Percentiles rank a stretch among this genome's conserved stretches.
Evolutionary conservation across 2,797 vertebrate genomes (phyloP).

Genomic region (Poecilia picta): DNA sequence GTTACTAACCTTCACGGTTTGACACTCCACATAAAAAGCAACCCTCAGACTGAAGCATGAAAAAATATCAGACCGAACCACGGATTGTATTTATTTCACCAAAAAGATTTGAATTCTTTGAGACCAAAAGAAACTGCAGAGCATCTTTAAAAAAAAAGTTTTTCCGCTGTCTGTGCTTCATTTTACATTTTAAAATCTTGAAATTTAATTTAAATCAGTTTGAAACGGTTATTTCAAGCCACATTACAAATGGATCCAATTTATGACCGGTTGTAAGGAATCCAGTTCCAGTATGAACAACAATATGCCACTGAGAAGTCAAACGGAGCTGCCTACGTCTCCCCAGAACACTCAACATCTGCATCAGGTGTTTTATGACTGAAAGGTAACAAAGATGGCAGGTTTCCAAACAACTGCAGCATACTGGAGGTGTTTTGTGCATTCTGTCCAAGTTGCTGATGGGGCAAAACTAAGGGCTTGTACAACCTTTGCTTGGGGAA

Average conservation of each 20-base stretch:
- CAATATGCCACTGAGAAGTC: not conserved
- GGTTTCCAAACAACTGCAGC: not conserved
- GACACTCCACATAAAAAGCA: conserved; percentile 53
- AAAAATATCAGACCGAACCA: not conserved
- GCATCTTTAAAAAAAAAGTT: not conserved
- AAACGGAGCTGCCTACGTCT: not conserved
- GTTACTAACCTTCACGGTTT: conserved; percentile 72
- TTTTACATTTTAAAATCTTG: not conserved
- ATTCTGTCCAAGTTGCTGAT: not conserved
- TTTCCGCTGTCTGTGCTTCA: not conserved
- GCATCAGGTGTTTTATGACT: not conserved
- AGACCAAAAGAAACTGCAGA: not conserved
- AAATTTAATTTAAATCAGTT: not conserved
- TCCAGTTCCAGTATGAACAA: not conserved
- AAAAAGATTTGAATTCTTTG: not conserved
- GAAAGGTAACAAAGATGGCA: not conserved
- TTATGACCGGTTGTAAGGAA: not conserved
- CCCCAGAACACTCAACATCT: not conserved
- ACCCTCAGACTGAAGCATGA: not conserved
- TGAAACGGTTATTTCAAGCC: not conserved
- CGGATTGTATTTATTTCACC: not conserved
- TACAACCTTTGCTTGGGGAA: not conserved
- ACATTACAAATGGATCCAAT: not conserved
- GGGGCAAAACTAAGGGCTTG: not conserved
- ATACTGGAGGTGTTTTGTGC: not conserved